phyloP scores from a whole-genome alignment of 1,140 invertebrate species.

The Campoletis sonorensis region DNA sequence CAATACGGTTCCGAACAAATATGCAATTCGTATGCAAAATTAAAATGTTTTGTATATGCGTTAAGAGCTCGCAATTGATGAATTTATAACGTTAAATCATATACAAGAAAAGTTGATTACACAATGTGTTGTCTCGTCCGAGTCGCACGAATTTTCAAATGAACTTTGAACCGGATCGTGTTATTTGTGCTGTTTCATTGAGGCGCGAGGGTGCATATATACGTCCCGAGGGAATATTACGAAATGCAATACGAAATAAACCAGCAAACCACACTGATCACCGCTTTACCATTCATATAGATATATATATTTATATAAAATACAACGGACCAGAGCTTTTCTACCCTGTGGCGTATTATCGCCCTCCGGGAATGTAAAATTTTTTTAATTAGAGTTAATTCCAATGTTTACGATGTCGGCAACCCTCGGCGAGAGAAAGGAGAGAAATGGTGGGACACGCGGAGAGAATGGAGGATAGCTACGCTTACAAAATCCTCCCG shows the following conservation, averaged over 20 bases:
- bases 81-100: too few species aligned
- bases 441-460: neutral
- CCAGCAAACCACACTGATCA: slow-evolving; percentile 19
- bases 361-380: slow-evolving; percentile 33
- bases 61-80: too few species aligned
- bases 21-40: too few species aligned
- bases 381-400: slow-evolving; percentile 50
- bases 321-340: neutral
- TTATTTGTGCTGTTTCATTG: slow-evolving; percentile 30
- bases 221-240: slow-evolving; percentile 18
- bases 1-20: too few species aligned
- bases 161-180: slow-evolving; percentile 22
- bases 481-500: too few species aligned
- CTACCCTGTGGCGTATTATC: slow-evolving; percentile 3
- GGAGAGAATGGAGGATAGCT: neutral
- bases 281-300: neutral
- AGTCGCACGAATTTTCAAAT: slow-evolving; percentile 2
- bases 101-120: too few species aligned
- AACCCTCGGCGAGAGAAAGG: neutral
- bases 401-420: slow-evolving; percentile 45
- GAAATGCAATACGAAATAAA: slow-evolving; percentile 19
- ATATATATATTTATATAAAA: neutral
- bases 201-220: neutral
- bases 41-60: too few species aligned
- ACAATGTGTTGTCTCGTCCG: neutral